Conservation (phyloP, 2,888 invertebrate species). For the Ochlodes sylvanus region DNA sequence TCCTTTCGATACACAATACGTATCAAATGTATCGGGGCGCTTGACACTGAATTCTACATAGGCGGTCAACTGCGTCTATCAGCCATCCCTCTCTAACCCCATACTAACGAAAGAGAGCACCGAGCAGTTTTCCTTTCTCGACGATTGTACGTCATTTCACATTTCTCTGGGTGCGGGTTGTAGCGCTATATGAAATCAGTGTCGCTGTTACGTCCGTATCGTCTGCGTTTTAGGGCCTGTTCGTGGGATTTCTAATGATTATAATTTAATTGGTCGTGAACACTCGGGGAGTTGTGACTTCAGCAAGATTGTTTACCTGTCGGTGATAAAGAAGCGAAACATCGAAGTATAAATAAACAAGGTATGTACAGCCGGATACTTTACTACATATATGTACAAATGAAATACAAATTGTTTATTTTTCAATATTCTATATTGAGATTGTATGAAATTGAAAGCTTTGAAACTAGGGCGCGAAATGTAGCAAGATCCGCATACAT, state of each 20-base stretch:
- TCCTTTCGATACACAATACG: conserved; percentile 26
- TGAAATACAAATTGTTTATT: background rate
- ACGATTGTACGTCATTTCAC: conserved; percentile 72
- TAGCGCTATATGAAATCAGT: conserved; percentile 70
- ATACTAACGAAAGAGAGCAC: conserved; percentile 62
- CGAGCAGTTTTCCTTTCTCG: conserved; percentile 78
- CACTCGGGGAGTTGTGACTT: conserved; percentile 57
- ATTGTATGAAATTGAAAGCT: conserved; percentile 9
- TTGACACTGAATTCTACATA: conserved; percentile 82
- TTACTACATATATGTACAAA: background rate
- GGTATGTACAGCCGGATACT: conserved; percentile 50
- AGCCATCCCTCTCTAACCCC: conserved; percentile 60
- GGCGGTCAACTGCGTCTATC: conserved; percentile 71
- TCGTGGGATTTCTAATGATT: conserved; percentile 61
- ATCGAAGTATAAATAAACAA: conserved; percentile 53
- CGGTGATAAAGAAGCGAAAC: conserved; percentile 37
- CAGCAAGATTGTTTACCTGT: conserved; percentile 40
- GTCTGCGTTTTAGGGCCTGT: conserved; percentile 71
- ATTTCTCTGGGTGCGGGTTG: conserved; percentile 72
- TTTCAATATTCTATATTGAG: background rate
- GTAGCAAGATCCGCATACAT: background rate
- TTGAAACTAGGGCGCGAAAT: conserved; percentile 12
- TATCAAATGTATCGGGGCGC: conserved; percentile 48
- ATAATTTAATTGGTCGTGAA: conserved; percentile 63
- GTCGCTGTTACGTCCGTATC: conserved; percentile 68